Evolutionary conservation across 2,888 invertebrate genomes (phyloP).

Genomic region (Euclidia mi): DNA sequence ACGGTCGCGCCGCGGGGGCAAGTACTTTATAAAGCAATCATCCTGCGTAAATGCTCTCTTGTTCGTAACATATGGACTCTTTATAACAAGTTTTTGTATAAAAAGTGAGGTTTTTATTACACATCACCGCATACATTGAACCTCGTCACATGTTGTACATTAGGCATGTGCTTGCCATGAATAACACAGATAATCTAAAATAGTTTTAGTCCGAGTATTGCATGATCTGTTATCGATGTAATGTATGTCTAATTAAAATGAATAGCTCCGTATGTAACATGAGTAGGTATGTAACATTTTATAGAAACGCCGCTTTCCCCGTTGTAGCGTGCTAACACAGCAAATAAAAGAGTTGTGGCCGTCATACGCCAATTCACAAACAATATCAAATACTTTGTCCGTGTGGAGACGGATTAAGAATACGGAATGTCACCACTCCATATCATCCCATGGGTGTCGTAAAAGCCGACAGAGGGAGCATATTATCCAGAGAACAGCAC

Average conservation of each 20-base stretch:
- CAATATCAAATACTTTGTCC: no score
- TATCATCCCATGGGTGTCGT: no score
- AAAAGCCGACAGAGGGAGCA: no score
- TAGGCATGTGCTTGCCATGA: slow-evolving; percentile 61
- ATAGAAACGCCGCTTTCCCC: slow-evolving; percentile 25
- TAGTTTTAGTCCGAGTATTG: slow-evolving; percentile 47
- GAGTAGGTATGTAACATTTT: slow-evolving; percentile 1
- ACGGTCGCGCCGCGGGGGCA: slow-evolving; percentile 74
- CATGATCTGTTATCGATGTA: slow-evolving; percentile 47
- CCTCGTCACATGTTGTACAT: slow-evolving; percentile 68
- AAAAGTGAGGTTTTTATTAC: slow-evolving; percentile 64
- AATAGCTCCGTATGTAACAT: slow-evolving; percentile 16
- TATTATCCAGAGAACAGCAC: no score
- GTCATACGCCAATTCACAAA: slow-evolving; percentile 7
- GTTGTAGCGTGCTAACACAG: slow-evolving; percentile 12
- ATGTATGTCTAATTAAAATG: slow-evolving; percentile 41
- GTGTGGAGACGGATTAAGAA: no score
- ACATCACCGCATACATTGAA: slow-evolving; percentile 62
- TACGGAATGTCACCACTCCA: no score
- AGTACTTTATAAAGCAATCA: slow-evolving; percentile 66
- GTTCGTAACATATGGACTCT: slow-evolving; percentile 63
- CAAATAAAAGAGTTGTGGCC: not conserved
- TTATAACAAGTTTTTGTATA: slow-evolving; percentile 59
- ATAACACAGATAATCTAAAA: slow-evolving; percentile 51
- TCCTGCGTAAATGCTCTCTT: slow-evolving; percentile 62